phyloP scores from a whole-genome alignment of 2,888 invertebrate genomes.

The Lingula anatina region DNA sequence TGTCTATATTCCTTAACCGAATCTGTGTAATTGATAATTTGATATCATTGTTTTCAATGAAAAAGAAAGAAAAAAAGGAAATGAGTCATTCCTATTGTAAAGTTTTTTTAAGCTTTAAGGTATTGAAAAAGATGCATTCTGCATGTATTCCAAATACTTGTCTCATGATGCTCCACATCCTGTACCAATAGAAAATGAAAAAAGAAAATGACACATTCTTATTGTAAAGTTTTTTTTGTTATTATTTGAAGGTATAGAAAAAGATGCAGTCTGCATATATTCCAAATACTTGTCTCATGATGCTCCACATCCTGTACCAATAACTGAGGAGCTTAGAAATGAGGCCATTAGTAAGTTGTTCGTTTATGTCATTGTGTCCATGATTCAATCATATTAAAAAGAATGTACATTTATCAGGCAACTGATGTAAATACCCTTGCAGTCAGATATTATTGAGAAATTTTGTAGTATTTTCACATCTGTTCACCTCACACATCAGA shows the following conservation, averaged over 20 bases:
- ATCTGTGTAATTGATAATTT: neutral
- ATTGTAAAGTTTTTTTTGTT: slow-evolving; percentile 17
- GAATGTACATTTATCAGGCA: no score
- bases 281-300: slow-evolving; percentile 73
- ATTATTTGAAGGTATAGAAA: slow-evolving; percentile 46
- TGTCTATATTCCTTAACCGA: neutral
- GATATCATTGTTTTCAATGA: no score
- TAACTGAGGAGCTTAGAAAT: slow-evolving; percentile 49
- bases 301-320: slow-evolving; percentile 56
- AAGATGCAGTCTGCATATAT: slow-evolving; percentile 67
- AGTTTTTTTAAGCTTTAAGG: slow-evolving; percentile 29
- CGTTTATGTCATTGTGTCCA: no score
- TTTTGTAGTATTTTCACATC: no score
- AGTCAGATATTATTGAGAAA: no score
- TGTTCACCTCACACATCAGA: no score
- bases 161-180: slow-evolving; percentile 63
- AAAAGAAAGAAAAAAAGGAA: neutral
- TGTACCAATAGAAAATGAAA: slow-evolving; percentile 47
- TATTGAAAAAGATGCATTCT: slow-evolving; percentile 59
- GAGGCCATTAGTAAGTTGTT: slow-evolving; percentile 47
- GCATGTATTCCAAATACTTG: slow-evolving; percentile 73
- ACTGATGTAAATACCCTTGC: no score
- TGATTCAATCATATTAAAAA: no score
- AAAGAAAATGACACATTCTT: slow-evolving; percentile 52
- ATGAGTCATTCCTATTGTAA: neutral